These are phyloP conservation scores for Actinernus sp. DNA, from an alignment of 92 coral and sea anemone genomes.

Conservation along the genomic window DNA sequence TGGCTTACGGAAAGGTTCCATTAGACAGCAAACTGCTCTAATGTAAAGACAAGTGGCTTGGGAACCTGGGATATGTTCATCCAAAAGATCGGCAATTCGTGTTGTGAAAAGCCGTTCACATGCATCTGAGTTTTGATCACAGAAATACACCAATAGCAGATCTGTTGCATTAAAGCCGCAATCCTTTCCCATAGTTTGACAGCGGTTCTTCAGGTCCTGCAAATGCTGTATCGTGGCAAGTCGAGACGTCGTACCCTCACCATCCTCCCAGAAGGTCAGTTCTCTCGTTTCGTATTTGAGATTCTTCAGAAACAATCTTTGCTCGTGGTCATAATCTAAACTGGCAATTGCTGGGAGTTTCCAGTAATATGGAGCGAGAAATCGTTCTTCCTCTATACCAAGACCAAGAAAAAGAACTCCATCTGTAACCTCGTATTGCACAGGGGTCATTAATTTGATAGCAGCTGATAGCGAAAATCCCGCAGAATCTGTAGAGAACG, in stretches of 20 bases:
- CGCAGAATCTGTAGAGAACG: constrained; percentile 49
- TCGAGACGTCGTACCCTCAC: neutral
- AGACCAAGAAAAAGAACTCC: constrained; percentile 37
- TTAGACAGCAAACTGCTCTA: constrained; percentile 13
- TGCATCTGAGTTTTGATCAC: constrained; percentile 44
- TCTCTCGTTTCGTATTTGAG: constrained; percentile 45
- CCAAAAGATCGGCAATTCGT: constrained; percentile 34
- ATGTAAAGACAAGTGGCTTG: constrained; percentile 39
- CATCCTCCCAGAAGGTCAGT: constrained; percentile 36
- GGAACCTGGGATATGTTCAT: constrained; percentile 36
- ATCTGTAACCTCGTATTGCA: constrained; percentile 5
- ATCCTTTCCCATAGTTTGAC: constrained; percentile 28
- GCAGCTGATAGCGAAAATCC: constrained; percentile 49
- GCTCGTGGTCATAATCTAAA: constrained; percentile 59
- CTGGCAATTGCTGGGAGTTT: constrained; percentile 41
- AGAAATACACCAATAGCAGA: constrained; percentile 39
- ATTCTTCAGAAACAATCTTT: constrained; percentile 44
- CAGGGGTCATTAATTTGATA: constrained; percentile 24
- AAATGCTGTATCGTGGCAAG: constrained; percentile 37
- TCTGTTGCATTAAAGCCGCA: constrained; percentile 45
- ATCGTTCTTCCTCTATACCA: constrained; percentile 38
- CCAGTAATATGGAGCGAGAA: constrained; percentile 57
- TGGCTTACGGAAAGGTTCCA: constrained; percentile 35
- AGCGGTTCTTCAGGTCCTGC: constrained; percentile 30
- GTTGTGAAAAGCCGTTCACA: constrained; percentile 27